Evolutionary conservation across 2,888 invertebrate species (phyloP), one percentile per base, ranked within the genome.

Genomic region (Synergus gifuensis): DNA sequence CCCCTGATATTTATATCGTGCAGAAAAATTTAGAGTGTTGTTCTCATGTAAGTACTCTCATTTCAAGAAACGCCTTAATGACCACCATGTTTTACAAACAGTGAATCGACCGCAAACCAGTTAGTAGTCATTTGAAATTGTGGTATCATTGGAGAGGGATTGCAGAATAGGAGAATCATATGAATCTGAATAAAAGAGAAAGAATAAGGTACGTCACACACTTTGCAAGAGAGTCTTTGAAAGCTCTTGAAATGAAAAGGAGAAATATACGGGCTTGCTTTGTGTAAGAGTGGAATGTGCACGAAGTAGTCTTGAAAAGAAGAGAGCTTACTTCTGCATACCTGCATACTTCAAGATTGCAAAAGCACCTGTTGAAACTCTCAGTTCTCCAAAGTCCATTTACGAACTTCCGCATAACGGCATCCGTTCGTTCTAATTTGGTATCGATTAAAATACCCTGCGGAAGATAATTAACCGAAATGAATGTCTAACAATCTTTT

Each of bases 321-420:
- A 81, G 85, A 89, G 88, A 89, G 88, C 89, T 90, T 88, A 85
- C 88, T 89, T 88, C 86, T 87, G 85, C 87, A 88, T 90, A 90
- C 90, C 89, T 90, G 89, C 90, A 89, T 90, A 86, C 88, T 88
- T 84, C 83, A 85, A 84, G 81, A 85, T 83, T 85, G 85, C 88
- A 85, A 87, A 87, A 89, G 89, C 91, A 91, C 91, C 91, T 91
- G 91, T 91, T 91, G 91, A 91, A 89, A 89, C 88, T 84, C 85
- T 78, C 80, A 81, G 81, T 28, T 78, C 83, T 46, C 46, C 12
- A 46, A 46, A 46, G 46, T 46, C 46, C 46, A 46, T 46, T 77
- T 78, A 76, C 79, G 42, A 12, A 62, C 28, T 62, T 62, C 62
- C 28, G 62, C 62, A 16, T 12, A 62, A 62, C 28, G 9, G 62